Conservation (phyloP, 2,113 vertebrate genomes). For the Mus pahari region DNA sequence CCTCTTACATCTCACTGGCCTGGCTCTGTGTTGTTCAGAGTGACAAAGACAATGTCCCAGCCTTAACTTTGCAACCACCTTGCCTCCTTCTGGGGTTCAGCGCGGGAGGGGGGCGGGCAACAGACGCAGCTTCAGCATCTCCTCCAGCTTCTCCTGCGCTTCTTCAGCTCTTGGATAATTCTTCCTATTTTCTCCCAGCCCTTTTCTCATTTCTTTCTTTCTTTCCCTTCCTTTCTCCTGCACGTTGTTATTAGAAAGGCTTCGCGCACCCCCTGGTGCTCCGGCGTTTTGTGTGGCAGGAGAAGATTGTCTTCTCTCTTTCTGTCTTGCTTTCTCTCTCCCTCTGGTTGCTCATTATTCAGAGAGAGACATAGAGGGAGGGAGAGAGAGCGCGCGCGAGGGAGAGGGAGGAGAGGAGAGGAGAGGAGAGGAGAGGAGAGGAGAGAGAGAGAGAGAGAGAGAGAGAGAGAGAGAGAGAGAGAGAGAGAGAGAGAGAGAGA, state of each 20-base stretch:
- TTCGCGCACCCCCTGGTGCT: constrained; percentile 99
- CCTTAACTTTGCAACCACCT: constrained; percentile 89
- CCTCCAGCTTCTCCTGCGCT: constrained; percentile 85
- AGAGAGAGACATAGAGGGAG: constrained; percentile 95
- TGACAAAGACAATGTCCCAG: constrained; percentile 88
- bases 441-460: constrained; percentile 84
- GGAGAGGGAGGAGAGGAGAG: constrained; percentile 89
- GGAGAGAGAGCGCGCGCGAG: constrained; percentile 90
- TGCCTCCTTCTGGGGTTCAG: constrained; percentile 84
- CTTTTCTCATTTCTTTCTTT: constrained; percentile 79
- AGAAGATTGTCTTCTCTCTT: constrained; percentile 97
- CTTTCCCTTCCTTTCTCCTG: constrained; percentile 83
- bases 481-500: constrained; percentile 93
- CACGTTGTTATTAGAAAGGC: constrained; percentile 90
- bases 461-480: constrained; percentile 94
- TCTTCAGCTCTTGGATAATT: constrained; percentile 75
- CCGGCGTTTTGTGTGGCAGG: constrained; percentile 96
- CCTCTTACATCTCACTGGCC: constrained; percentile 84
- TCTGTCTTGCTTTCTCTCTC: constrained; percentile 93
- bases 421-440: constrained; percentile 89
- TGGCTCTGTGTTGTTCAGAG: constrained; percentile 84
- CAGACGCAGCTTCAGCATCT: constrained; percentile 84
- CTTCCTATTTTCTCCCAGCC: constrained; percentile 61
- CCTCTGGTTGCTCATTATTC: constrained; percentile 99
- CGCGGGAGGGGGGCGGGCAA: constrained; percentile 60